phyloP scores from a whole-genome alignment of 2,113 vertebrate species.

The Oxyruncus cristatus region DNA sequence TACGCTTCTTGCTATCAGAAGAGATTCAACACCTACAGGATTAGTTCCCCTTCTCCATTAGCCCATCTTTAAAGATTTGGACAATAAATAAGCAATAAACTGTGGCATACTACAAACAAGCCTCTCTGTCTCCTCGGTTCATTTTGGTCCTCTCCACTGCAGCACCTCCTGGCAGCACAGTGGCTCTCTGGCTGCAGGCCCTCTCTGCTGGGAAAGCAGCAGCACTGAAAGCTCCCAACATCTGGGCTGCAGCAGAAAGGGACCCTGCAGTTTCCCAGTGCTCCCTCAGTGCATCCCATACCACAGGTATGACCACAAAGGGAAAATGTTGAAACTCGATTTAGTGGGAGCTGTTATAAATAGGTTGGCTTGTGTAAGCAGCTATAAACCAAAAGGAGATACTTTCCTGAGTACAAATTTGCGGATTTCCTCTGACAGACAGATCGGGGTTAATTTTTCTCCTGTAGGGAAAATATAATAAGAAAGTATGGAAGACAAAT shows the following conservation, averaged over 20 bases:
- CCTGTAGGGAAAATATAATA: neutral
- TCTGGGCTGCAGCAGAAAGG: neutral
- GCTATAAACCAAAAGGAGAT: neutral
- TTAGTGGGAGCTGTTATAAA: neutral
- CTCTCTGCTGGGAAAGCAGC: neutral
- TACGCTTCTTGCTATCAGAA: neutral
- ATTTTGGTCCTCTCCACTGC: neutral
- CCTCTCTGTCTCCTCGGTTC: neutral
- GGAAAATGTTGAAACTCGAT: neutral
- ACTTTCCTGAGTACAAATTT: neutral
- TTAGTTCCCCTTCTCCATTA: slow-evolving; percentile 22
- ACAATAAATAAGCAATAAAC: slow-evolving; percentile 4
- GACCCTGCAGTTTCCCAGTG: neutral
- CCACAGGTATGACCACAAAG: no score
- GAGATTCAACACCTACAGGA: neutral
- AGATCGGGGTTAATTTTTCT: neutral
- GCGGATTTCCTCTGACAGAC: neutral
- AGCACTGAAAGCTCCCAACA: neutral
- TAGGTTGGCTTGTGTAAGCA: neutral
- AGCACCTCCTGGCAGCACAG: neutral
- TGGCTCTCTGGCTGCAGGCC: neutral
- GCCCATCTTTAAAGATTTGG: neutral
- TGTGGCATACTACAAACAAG: neutral
- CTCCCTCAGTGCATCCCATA: neutral
- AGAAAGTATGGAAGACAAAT: neutral